These are phyloP conservation scores for Mirounga angustirostris DNA, from an alignment of 2,113 vertebrate genomes.

Conservation along the genomic window DNA sequence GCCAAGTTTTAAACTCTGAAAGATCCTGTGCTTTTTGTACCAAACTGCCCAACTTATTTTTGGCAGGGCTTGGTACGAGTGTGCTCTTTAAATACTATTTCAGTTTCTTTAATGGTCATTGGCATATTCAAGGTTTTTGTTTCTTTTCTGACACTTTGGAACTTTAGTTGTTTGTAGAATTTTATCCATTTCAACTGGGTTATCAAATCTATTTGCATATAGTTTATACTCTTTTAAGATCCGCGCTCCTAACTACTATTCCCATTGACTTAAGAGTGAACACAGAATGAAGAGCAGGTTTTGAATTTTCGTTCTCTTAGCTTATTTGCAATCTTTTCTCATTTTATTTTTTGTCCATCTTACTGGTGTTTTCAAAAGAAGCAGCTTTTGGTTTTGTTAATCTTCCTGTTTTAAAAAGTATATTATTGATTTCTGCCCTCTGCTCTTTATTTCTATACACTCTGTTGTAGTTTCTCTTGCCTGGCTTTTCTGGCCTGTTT, in stretches of 20 bases:
- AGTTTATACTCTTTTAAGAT: background rate
- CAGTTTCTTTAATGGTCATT: background rate
- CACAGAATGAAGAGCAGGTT: background rate
- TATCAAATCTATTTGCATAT: background rate
- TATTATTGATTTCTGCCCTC: background rate
- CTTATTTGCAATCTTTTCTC: background rate
- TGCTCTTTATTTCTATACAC: background rate
- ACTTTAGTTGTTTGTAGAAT: slow-evolving; percentile 4
- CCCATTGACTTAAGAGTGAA: background rate
- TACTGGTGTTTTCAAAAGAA: background rate
- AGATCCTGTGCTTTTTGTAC: background rate
- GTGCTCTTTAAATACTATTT: slow-evolving; percentile 10
- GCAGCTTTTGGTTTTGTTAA: background rate
- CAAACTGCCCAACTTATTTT: background rate
- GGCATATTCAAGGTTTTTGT: background rate
- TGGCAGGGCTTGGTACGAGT: background rate
- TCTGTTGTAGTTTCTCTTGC: background rate
- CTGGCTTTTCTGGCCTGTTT: background rate
- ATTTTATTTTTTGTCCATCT: background rate
- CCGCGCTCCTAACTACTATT: background rate
- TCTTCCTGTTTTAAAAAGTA: background rate
- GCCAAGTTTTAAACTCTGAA: slow-evolving; percentile 8
- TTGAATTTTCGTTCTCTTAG: background rate
- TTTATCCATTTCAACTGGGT: background rate
- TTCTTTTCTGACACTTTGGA: slow-evolving; percentile 12